A percentile compares a stretch with the other conserved stretches of the same genome.
phyloP scores from a whole-genome alignment of 2,888 invertebrate genomes.

The Acanthosoma haemorrhoidale region DNA sequence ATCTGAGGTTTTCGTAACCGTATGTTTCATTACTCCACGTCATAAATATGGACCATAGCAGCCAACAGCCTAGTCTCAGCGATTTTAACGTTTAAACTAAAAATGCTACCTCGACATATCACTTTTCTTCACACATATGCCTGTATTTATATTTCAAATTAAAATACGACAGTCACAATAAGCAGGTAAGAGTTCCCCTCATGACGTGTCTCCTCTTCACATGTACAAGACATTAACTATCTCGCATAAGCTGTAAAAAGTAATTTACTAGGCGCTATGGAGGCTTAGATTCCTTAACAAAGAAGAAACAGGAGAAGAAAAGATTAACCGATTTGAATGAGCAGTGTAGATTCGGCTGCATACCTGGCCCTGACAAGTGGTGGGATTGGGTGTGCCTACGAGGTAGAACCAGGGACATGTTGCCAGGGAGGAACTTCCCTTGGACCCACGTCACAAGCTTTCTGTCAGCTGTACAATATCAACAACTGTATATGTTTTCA shows the following conservation, averaged over 20 bases:
- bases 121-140: no score
- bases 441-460: no score
- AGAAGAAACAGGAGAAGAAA: neutral
- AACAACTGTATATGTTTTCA: no score
- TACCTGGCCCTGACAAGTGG: neutral
- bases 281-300: constrained; percentile 6
- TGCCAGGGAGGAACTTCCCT: no score
- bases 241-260: neutral
- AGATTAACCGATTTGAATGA: neutral
- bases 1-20: constrained; percentile 29
- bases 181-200: neutral
- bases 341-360: neutral
- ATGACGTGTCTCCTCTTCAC: neutral
- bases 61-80: no score
- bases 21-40: constrained; percentile 40
- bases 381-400: neutral
- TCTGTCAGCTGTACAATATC: no score
- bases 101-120: no score
- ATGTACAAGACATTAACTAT: neutral
- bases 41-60: constrained; percentile 31
- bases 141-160: no score
- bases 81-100: no score
- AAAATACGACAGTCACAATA: neutral
- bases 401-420: no score
- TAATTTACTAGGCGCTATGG: neutral